These are phyloP conservation scores for Caenorhabditis parvicauda DNA, from an alignment of 2,888 invertebrate species.

Conservation along the genomic window DNA sequence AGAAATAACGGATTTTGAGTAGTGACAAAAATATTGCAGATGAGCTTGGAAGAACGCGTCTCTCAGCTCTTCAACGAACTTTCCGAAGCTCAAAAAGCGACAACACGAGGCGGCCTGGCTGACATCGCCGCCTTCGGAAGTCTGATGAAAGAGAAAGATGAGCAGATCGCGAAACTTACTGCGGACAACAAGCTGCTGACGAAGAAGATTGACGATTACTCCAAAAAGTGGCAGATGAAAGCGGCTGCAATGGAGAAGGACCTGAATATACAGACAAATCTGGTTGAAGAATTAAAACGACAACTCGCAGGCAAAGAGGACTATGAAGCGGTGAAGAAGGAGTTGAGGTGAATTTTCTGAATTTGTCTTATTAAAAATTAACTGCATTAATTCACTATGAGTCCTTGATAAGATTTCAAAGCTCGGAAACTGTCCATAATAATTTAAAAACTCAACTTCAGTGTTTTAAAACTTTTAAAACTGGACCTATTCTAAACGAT, in stretches of 20 bases:
- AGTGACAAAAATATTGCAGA: too few species aligned
- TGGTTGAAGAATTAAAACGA: constrained; percentile 18
- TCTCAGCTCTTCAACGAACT: constrained; percentile 9
- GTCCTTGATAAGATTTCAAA: too few species aligned
- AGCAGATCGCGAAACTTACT: constrained; percentile 70
- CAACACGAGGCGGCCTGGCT: constrained; percentile 21
- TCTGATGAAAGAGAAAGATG: constrained; percentile 43
- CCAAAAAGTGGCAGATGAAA: constrained; percentile 8
- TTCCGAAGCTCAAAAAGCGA: constrained; percentile 12
- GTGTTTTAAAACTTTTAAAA: too few species aligned
- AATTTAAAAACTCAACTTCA: too few species aligned
- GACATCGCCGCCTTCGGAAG: constrained; percentile 43
- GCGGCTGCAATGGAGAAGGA: constrained; percentile 1
- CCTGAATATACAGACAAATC: background rate
- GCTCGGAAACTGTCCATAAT: too few species aligned
- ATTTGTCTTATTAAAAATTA: too few species aligned
- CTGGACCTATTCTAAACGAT: too few species aligned
- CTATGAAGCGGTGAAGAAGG: constrained; percentile 87
- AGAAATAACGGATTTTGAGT: too few species aligned
- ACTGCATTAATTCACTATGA: too few species aligned
- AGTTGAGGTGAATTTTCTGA: constrained; percentile 71
- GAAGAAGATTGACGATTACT: constrained; percentile 1
- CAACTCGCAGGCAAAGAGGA: constrained; percentile 66
- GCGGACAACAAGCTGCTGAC: constrained; percentile 12
- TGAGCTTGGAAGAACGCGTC: constrained; percentile 26